Conservation (phyloP, 92 coral and sea anemone species). For the Siderastrea radians region DNA sequence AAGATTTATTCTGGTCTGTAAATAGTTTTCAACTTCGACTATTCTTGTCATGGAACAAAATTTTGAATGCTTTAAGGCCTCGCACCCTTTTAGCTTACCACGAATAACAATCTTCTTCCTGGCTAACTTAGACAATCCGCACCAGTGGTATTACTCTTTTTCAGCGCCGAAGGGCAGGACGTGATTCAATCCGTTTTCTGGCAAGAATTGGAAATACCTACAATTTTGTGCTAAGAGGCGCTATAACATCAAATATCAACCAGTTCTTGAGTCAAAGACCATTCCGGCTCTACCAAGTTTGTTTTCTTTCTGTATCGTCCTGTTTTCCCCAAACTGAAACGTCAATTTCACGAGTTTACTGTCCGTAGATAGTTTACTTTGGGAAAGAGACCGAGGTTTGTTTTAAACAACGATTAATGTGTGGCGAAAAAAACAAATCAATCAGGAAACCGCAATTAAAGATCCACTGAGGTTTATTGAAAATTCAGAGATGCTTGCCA, state of each 20-base stretch:
- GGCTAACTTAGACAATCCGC: no score
- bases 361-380: conserved; percentile 2
- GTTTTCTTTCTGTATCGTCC: not conserved
- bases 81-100: not conserved
- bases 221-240: conserved; percentile 4
- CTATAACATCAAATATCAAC: not conserved
- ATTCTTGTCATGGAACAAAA: not conserved
- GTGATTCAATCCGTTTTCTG: not conserved
- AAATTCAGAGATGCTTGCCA: conserved; percentile 9
- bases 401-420: conserved; percentile 25
- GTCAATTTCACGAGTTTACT: not conserved
- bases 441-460: conserved; percentile 57
- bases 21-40: not conserved
- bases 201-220: not conserved
- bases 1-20: not conserved
- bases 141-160: not conserved
- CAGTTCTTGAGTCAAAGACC: not conserved
- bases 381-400: conserved; percentile 11
- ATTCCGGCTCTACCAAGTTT: not conserved
- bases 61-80: not conserved
- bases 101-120: not conserved
- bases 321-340: conserved; percentile 3
- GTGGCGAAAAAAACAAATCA: conserved; percentile 13
- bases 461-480: conserved; percentile 22
- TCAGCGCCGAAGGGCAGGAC: not conserved